Evolutionary conservation across 64 coral and sea anemone genomes (phyloP).

Genomic region (Exaiptasia diaphana): DNA sequence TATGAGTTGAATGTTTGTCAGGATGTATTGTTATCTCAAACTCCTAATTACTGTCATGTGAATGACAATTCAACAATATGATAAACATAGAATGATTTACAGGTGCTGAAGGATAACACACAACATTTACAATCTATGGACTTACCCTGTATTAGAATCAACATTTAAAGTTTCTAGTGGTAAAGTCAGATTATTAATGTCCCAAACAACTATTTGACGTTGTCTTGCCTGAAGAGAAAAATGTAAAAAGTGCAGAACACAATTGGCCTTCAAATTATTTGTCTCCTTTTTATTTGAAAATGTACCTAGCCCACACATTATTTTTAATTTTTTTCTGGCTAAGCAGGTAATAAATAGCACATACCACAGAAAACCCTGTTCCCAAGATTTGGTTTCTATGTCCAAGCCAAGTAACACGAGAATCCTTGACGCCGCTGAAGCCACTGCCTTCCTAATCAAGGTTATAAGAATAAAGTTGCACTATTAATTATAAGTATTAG

Average conservation of each 20-base stretch:
- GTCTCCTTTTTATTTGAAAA: not conserved
- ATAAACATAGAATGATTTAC: not conserved
- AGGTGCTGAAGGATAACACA: not conserved
- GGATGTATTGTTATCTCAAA: too few species aligned
- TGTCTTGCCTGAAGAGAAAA: constrained; percentile 39
- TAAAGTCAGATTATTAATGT: constrained; percentile 49
- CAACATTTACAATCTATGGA: not conserved
- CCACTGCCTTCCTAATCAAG: constrained; percentile 50
- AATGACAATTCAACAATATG: too few species aligned
- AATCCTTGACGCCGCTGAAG: constrained; percentile 63
- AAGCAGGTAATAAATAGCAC: too few species aligned
- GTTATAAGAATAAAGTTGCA: not conserved
- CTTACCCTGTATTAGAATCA: constrained; percentile 75
- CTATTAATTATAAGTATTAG: not conserved
- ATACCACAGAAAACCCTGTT: constrained; percentile 69
- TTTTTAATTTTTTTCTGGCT: too few species aligned
- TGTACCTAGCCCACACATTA: too few species aligned
- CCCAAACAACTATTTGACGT: constrained; percentile 75
- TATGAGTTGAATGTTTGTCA: too few species aligned
- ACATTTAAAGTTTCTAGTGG: constrained; percentile 41
- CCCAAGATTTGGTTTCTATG: constrained; percentile 55
- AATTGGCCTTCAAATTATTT: not conserved
- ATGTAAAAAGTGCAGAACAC: not conserved
- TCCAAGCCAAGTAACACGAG: constrained; percentile 72
- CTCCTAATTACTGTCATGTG: too few species aligned